A percentile compares a stretch with the other conserved stretches of the same genome.
phyloP scores from a whole-genome alignment of 2,888 invertebrate species.

The Smittia aterrima region DNA sequence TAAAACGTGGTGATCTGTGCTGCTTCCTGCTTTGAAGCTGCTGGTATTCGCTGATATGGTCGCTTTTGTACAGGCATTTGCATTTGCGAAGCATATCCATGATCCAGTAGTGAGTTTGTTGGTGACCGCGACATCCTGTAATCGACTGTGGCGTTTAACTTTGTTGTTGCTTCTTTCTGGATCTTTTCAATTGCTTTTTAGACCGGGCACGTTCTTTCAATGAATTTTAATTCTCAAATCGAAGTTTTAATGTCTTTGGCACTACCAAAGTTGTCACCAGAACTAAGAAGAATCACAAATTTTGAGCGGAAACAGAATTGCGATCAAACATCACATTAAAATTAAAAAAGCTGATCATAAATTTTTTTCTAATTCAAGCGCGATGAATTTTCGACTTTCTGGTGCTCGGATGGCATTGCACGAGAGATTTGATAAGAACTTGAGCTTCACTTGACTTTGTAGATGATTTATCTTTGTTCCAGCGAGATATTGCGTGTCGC shows the following conservation, averaged over 20 bases:
- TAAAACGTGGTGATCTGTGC: constrained; percentile 41
- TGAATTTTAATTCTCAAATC: background rate
- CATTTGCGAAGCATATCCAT: constrained; percentile 40
- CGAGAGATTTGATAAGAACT: no score
- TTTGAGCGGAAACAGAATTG: background rate
- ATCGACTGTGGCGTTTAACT: background rate
- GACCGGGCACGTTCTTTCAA: background rate
- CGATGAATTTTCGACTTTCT: background rate
- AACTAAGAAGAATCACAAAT: background rate
- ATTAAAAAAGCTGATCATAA: background rate
- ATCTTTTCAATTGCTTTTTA: background rate
- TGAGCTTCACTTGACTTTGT: no score
- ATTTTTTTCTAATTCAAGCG: background rate
- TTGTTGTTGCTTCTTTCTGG: background rate
- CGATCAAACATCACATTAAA: background rate
- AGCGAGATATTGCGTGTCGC: no score
- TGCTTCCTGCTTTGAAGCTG: constrained; percentile 35
- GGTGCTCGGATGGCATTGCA: background rate
- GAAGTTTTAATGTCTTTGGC: background rate
- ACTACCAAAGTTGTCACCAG: background rate
- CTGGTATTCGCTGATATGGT: constrained; percentile 35
- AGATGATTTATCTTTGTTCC: no score
- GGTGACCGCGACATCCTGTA: constrained; percentile 32
- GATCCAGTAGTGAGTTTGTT: constrained; percentile 34
- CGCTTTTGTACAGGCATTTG: constrained; percentile 27